Conservation (phyloP, 2,888 invertebrate genomes). For the Noctua janthe region DNA sequence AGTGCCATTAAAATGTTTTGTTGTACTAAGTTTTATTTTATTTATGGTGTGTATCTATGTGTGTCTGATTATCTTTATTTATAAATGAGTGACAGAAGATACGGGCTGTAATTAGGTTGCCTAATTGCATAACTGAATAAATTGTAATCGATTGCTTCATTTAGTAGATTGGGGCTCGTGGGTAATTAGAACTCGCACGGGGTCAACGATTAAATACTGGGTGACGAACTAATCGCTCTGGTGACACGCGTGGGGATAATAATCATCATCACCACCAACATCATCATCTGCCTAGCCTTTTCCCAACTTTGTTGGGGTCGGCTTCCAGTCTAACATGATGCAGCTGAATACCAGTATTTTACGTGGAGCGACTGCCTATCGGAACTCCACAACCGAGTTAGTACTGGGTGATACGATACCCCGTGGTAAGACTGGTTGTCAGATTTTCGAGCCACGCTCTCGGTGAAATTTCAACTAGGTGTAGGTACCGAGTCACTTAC, state of each 20-base stretch:
- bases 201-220: background rate
- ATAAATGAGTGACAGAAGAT: background rate
- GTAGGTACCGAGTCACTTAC: too few species aligned
- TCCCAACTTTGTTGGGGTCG: background rate
- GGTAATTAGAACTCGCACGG: background rate
- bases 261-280: background rate
- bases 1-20: constrained; percentile 12
- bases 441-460: background rate
- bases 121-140: constrained; percentile 7
- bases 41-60: constrained; percentile 3
- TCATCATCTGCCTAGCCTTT: background rate
- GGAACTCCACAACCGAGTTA: background rate
- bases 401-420: background rate
- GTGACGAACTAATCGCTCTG: background rate
- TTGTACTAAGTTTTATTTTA: background rate
- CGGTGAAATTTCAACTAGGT: background rate
- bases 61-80: background rate
- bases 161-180: background rate
- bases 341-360: background rate
- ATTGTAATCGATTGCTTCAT: background rate
- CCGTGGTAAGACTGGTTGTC: too few species aligned
- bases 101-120: constrained; percentile 4
- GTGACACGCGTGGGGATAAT: background rate
- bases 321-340: background rate
- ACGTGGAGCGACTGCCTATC: background rate